Conservation (phyloP, 2,113 vertebrate species). For the Trichechus manatus region DNA sequence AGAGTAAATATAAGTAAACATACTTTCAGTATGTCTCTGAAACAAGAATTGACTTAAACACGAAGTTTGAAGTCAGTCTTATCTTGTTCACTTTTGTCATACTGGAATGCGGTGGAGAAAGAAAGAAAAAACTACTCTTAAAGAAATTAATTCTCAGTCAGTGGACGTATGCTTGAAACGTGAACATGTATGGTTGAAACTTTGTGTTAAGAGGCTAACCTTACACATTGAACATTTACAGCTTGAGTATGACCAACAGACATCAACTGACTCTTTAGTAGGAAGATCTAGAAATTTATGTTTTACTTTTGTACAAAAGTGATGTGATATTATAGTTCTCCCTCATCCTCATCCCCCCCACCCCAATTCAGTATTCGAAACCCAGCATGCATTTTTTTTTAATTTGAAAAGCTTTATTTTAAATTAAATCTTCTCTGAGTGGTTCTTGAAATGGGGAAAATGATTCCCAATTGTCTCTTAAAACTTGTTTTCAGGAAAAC, state of each 20-base stretch:
- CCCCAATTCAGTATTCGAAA: neutral
- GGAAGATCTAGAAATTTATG: neutral
- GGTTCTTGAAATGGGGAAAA: neutral
- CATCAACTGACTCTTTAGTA: neutral
- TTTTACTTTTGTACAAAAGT: neutral
- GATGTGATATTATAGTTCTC: neutral
- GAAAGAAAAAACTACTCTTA: neutral
- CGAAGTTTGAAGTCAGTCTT: neutral
- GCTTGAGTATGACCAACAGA: neutral
- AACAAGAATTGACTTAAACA: neutral
- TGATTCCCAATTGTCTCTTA: slow-evolving; percentile 38
- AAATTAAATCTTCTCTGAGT: neutral
- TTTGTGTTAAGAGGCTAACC: neutral
- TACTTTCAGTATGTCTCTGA: slow-evolving; percentile 7
- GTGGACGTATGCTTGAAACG: neutral
- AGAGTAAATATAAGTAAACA: neutral
- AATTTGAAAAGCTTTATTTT: neutral
- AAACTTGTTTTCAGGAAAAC: slow-evolving; percentile 86
- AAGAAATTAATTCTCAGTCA: neutral
- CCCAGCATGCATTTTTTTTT: neutral
- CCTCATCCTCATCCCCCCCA: neutral
- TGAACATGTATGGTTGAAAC: neutral
- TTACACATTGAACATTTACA: neutral
- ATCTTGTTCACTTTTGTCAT: neutral
- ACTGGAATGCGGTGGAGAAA: neutral